A percentile compares a stretch with the other conserved stretches of the same genome.
Conservation (phyloP, 2,888 invertebrate species). For the Drosophila neotestacea region DNA sequence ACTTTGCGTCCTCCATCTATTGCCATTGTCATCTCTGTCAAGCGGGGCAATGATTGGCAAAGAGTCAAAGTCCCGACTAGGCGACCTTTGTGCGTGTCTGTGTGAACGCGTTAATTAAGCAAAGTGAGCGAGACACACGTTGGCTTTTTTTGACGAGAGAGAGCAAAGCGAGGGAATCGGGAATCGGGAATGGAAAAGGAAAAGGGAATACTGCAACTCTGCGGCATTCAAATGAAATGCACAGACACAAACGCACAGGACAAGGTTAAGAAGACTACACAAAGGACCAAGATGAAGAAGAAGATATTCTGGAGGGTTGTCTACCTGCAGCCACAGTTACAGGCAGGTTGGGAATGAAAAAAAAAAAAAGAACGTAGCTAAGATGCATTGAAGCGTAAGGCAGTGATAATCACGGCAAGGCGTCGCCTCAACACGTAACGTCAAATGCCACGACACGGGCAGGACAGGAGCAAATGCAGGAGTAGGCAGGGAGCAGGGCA, state of each 20-base stretch:
- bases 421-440: constrained; percentile 78
- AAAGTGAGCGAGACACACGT: constrained; percentile 80
- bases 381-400: constrained; percentile 79
- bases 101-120: constrained; percentile 78
- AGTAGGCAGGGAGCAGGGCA: constrained; percentile 9
- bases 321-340: constrained; percentile 59
- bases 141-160: constrained; percentile 1
- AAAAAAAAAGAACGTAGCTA: constrained; percentile 41
- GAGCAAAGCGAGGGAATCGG: background rate
- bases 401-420: constrained; percentile 76
- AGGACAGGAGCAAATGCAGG: constrained; percentile 20
- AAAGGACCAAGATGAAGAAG: constrained; percentile 57
- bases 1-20: constrained; percentile 50
- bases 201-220: constrained; percentile 30
- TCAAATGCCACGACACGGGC: constrained; percentile 73
- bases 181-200: constrained; percentile 5
- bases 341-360: constrained; percentile 15
- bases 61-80: constrained; percentile 72
- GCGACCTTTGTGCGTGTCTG: constrained; percentile 66
- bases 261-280: constrained; percentile 59
- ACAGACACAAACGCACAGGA: constrained; percentile 48
- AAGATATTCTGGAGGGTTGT: constrained; percentile 32
- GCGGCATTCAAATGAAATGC: constrained; percentile 76
- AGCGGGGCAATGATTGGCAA: constrained; percentile 78
- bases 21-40: constrained; percentile 65